These are phyloP conservation scores for Orthosia gothica DNA, from an alignment of 2,888 invertebrate genomes.

Conservation along the genomic window DNA sequence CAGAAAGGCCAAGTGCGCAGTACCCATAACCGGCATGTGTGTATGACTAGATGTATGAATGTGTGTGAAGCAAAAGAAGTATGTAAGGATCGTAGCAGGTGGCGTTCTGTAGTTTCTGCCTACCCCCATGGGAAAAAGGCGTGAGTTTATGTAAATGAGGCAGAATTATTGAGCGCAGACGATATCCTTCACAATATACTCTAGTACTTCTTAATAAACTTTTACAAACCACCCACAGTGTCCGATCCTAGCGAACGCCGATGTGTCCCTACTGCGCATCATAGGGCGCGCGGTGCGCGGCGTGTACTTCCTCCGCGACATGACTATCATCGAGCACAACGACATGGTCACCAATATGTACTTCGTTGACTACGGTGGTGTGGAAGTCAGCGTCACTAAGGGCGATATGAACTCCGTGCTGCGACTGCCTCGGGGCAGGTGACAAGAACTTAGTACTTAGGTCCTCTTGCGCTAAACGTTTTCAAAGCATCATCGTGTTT, in stretches of 20 bases:
- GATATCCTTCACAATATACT: neutral
- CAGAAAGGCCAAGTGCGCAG: no score
- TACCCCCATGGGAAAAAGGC: no score
- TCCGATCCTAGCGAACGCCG: conserved; percentile 79
- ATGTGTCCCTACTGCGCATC: conserved; percentile 80
- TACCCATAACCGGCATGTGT: no score
- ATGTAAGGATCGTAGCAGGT: no score
- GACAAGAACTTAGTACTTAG: neutral
- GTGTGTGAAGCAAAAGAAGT: no score
- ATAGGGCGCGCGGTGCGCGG: conserved; percentile 82
- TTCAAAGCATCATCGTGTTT: no score
- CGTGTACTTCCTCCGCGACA: conserved; percentile 79
- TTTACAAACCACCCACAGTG: conserved; percentile 73
- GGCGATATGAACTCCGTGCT: conserved; percentile 48
- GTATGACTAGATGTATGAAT: no score
- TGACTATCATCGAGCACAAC: conserved; percentile 75
- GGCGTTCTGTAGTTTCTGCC: no score
- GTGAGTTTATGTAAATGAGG: no score
- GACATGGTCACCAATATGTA: conserved; percentile 82
- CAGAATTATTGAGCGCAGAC: neutral
- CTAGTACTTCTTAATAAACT: neutral
- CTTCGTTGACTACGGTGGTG: conserved; percentile 81
- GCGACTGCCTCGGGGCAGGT: conserved; percentile 80
- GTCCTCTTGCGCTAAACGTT: no score
- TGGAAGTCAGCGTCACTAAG: conserved; percentile 68